phyloP scores from a whole-genome alignment of 2,888 invertebrate genomes.

The Cryptus viduatorius region DNA sequence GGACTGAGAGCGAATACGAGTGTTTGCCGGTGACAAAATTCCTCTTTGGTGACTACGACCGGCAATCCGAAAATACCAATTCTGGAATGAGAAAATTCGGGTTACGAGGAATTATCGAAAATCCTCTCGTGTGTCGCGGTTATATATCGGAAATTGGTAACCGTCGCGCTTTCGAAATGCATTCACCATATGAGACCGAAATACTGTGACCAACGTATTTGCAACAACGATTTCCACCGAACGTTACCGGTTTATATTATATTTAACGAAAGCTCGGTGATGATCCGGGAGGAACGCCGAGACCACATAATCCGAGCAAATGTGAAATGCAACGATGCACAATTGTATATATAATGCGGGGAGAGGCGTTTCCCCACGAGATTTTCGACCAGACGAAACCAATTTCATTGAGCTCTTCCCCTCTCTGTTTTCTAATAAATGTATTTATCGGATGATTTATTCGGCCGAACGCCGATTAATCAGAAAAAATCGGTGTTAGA shows the following conservation, averaged over 20 bases:
- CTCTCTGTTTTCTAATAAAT: conserved; percentile 6
- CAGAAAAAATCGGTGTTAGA: not conserved
- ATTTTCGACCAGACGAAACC: conserved; percentile 29
- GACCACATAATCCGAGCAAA: not conserved
- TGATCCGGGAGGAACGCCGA: not conserved
- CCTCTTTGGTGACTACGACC: conserved; percentile 1
- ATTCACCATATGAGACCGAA: not conserved
- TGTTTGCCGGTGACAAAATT: conserved; percentile 27
- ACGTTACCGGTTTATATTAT: not conserved
- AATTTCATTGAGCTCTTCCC: conserved; percentile 43
- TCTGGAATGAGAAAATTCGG: conserved; percentile 27
- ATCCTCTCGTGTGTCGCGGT: conserved; percentile 1
- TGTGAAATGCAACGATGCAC: conserved; percentile 7
- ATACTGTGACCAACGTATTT: not conserved
- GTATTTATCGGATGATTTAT: conserved; percentile 48
- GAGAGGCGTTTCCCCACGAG: conserved; percentile 12
- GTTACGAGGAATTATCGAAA: conserved; percentile 58
- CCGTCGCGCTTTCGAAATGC: not conserved
- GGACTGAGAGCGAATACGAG: conserved; percentile 3
- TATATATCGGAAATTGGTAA: conserved; percentile 45
- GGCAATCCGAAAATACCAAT: conserved; percentile 38
- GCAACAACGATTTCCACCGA: not conserved
- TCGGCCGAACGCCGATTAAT: not conserved
- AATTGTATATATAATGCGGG: not conserved
- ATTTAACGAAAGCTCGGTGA: conserved; percentile 1